phyloP scores from a whole-genome alignment of 2,113 vertebrate genomes.

The Limanda limanda region DNA sequence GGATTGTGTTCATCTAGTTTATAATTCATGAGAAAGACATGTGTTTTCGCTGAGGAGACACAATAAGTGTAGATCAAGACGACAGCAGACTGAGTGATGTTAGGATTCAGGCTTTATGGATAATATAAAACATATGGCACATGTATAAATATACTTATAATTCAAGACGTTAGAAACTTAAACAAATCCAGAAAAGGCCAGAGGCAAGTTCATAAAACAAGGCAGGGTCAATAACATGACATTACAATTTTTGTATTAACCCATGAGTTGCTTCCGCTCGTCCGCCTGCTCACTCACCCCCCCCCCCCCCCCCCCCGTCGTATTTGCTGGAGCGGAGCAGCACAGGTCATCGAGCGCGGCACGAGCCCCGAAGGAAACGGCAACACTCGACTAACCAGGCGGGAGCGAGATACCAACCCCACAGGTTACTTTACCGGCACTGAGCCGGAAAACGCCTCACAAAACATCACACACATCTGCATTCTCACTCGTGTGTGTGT shows the following conservation, averaged over 20 bases:
- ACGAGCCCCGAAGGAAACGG: neutral
- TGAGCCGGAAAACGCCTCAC: constrained; percentile 24
- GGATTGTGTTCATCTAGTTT: too few species aligned
- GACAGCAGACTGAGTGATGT: too few species aligned
- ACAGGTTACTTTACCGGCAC: constrained; percentile 36
- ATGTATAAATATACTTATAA: neutral
- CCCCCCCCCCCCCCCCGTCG: neutral
- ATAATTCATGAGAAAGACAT: constrained; percentile 27
- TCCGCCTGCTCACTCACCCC: neutral
- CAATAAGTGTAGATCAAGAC: too few species aligned
- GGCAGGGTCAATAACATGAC: neutral
- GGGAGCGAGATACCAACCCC: constrained; percentile 20
- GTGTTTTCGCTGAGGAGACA: neutral
- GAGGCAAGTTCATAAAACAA: neutral
- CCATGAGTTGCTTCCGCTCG: neutral
- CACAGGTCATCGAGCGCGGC: constrained; percentile 40
- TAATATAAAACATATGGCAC: too few species aligned
- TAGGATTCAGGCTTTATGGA: too few species aligned
- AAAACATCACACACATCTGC: constrained; percentile 27
- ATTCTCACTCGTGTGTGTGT: neutral
- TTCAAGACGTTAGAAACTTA: neutral
- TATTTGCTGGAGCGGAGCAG: constrained; percentile 9
- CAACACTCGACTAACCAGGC: too few species aligned
- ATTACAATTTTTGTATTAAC: neutral
- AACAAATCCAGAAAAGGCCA: constrained; percentile 12